Conservation (phyloP, 2,888 invertebrate species). For the Pyrrhia umbra region DNA sequence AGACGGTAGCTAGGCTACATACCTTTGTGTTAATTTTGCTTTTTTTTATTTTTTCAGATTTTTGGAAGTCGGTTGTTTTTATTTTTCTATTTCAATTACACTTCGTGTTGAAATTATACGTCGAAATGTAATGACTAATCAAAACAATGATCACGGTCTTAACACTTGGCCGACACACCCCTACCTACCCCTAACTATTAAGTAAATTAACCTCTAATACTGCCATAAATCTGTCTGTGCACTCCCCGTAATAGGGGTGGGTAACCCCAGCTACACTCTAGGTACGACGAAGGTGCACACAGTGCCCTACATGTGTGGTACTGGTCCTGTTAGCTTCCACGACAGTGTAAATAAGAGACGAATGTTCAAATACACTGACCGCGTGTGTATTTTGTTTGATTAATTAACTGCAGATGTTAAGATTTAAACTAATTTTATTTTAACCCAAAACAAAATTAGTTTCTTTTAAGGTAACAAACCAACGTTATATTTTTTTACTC, state of each 20-base stretch:
- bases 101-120: background rate
- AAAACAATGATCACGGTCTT: slow-evolving; percentile 15
- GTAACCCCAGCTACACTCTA: slow-evolving; percentile 30
- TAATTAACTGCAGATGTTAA: background rate
- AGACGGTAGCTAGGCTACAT: no score
- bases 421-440: no score
- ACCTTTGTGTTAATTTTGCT: no score
- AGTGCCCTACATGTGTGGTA: slow-evolving; percentile 2
- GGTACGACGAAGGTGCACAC: slow-evolving; percentile 29
- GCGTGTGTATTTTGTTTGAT: background rate
- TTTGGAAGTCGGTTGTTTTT: no score
- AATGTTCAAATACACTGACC: background rate
- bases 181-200: slow-evolving; percentile 63
- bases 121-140: slow-evolving; percentile 11
- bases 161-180: slow-evolving; percentile 25
- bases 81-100: background rate
- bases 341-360: slow-evolving; percentile 16
- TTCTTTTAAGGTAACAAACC: no score
- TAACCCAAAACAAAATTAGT: no score
- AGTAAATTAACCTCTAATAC: slow-evolving; percentile 74
- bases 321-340: background rate
- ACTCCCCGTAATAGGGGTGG: slow-evolving; percentile 65
- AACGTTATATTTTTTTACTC: no score
- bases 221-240: slow-evolving; percentile 74
- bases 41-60: no score